A percentile compares a stretch with the other conserved stretches of the same genome.
Conservation (phyloP, 2,113 vertebrate species). For the Barnardius zonarius region DNA sequence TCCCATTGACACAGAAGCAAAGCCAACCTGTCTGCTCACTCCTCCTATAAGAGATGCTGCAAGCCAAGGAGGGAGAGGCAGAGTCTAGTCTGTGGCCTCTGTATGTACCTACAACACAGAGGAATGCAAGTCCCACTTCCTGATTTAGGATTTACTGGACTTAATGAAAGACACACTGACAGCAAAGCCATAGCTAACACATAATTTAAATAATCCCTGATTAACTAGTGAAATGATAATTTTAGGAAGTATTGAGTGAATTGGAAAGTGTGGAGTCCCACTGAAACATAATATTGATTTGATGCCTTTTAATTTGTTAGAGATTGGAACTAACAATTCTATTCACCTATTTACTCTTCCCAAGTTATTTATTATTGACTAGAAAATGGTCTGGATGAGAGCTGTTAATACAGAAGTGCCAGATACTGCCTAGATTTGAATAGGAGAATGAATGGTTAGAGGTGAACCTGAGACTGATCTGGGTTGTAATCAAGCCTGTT, state of each 20-base stretch:
- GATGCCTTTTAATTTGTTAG: conserved; percentile 27
- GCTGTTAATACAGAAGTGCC: background rate
- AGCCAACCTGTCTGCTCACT: background rate
- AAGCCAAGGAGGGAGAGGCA: background rate
- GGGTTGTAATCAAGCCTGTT: background rate
- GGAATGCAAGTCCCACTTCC: background rate
- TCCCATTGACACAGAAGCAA: background rate
- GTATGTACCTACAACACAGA: background rate
- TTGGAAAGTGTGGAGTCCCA: background rate
- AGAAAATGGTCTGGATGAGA: background rate
- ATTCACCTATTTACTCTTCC: background rate
- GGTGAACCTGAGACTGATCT: background rate
- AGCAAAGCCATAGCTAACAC: background rate
- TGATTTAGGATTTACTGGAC: background rate
- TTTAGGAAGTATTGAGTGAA: conserved; percentile 43
- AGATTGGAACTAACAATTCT: background rate
- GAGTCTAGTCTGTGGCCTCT: background rate
- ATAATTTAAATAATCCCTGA: conserved; percentile 51
- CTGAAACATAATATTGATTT: conserved; percentile 34
- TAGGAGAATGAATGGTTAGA: background rate
- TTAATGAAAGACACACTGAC: background rate
- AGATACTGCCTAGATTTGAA: background rate
- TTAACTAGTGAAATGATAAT: conserved; percentile 51
- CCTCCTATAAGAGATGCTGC: background rate
- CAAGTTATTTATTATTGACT: conserved; percentile 39